A percentile compares a stretch with the other conserved stretches of the same genome.
phyloP scores from a whole-genome alignment of 2,113 vertebrate species.

The Oceanites oceanicus region DNA sequence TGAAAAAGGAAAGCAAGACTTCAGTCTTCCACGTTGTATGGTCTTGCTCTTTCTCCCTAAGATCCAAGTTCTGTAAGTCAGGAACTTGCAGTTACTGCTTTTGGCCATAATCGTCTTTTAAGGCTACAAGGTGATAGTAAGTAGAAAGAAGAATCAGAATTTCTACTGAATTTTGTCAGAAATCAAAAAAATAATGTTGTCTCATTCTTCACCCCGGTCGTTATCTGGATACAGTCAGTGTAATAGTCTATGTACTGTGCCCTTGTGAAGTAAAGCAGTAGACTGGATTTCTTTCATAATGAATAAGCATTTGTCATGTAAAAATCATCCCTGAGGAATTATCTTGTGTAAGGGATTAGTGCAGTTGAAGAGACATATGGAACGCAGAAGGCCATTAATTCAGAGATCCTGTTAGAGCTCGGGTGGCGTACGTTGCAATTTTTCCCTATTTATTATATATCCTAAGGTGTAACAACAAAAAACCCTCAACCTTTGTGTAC shows the following conservation, averaged over 20 bases:
- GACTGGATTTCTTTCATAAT: background rate
- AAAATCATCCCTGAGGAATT: background rate
- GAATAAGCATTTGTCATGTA: background rate
- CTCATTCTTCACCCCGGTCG: background rate
- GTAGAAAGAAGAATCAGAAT: background rate
- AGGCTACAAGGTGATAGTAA: background rate
- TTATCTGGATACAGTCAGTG: background rate
- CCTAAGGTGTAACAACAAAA: background rate
- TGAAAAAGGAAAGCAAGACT: background rate
- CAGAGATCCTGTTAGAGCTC: background rate
- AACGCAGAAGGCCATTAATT: background rate
- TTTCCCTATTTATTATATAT: background rate
- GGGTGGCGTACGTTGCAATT: background rate
- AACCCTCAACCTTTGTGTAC: background rate
- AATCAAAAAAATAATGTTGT: background rate
- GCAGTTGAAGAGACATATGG: background rate
- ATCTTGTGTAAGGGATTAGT: background rate
- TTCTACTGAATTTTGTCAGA: background rate
- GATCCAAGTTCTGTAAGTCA: background rate
- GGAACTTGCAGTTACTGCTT: background rate
- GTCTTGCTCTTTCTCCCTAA: background rate
- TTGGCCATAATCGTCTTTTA: background rate
- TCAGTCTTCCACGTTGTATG: background rate
- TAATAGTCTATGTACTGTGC: background rate
- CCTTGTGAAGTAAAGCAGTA: background rate